These are phyloP conservation scores for Fistularia commersonii DNA, from an alignment of 2,797 vertebrate species.

Conservation along the genomic window DNA sequence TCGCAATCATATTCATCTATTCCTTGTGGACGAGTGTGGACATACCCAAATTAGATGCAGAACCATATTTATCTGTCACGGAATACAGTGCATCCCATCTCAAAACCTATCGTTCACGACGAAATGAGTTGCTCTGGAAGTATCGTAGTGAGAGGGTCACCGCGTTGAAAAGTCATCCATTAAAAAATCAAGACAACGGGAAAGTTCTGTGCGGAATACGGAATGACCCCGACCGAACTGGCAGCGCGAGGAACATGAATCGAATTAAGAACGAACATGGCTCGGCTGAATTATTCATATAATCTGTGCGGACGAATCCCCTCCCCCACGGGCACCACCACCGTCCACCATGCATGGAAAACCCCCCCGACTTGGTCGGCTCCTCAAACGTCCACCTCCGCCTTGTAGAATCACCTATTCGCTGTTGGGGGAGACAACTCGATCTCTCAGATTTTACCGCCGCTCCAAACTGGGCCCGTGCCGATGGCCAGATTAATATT, in stretches of 20 bases:
- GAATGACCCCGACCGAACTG: constrained; percentile 62
- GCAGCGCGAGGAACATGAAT: constrained; percentile 55
- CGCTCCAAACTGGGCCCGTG: constrained; percentile 11
- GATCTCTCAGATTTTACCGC: too few relatives aligned
- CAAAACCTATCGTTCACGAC: background rate
- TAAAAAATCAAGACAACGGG: constrained; percentile 34
- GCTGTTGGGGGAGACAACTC: too few relatives aligned
- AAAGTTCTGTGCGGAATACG: constrained; percentile 54
- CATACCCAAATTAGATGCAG: too few relatives aligned
- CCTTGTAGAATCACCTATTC: too few relatives aligned
- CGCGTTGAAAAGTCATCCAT: constrained; percentile 48
- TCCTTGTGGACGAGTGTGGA: too few relatives aligned
- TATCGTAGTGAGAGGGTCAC: constrained; percentile 32
- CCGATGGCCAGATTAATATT: constrained; percentile 52
- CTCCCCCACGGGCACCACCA: constrained; percentile 5
- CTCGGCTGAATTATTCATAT: constrained; percentile 59
- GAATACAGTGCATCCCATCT: too few relatives aligned
- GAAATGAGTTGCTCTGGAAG: constrained; percentile 16
- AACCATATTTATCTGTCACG: too few relatives aligned
- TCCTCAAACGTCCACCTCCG: too few relatives aligned
- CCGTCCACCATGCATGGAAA: constrained; percentile 15
- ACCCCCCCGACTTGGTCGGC: background rate
- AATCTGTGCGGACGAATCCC: constrained; percentile 36
- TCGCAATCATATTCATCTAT: too few relatives aligned
- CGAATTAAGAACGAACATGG: constrained; percentile 56